Conservation (phyloP, 2,113 vertebrate genomes). For the Plecotus auritus region DNA sequence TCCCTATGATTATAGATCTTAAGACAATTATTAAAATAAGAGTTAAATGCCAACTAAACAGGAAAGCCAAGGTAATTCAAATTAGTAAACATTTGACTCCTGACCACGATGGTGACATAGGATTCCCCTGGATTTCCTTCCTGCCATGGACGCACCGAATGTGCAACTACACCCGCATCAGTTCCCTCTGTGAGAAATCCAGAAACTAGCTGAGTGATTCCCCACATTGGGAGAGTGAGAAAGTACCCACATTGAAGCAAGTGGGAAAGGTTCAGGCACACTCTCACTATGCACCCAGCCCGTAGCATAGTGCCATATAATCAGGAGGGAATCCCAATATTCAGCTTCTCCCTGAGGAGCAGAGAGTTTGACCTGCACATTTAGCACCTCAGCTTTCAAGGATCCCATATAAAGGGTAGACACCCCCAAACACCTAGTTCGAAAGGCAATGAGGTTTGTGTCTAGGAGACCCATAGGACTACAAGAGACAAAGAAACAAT, state of each 20-base stretch:
- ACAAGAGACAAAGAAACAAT: background rate
- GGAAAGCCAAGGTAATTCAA: background rate
- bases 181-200: background rate
- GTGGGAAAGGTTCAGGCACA: background rate
- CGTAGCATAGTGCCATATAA: background rate
- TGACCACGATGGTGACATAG: background rate
- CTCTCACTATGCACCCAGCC: background rate
- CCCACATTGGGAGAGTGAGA: background rate
- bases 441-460: background rate
- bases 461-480: background rate
- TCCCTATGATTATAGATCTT: background rate
- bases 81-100: background rate
- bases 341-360: background rate
- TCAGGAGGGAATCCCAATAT: background rate
- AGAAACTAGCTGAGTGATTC: background rate
- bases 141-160: background rate
- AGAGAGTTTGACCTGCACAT: background rate
- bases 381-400: background rate
- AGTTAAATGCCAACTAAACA: background rate
- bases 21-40: background rate
- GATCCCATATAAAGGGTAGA: background rate
- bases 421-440: background rate
- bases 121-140: background rate
- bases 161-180: background rate
- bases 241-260: background rate